These are phyloP conservation scores for Synergus umbraculus DNA, from an alignment of 2,888 invertebrate genomes.

Conservation along the genomic window DNA sequence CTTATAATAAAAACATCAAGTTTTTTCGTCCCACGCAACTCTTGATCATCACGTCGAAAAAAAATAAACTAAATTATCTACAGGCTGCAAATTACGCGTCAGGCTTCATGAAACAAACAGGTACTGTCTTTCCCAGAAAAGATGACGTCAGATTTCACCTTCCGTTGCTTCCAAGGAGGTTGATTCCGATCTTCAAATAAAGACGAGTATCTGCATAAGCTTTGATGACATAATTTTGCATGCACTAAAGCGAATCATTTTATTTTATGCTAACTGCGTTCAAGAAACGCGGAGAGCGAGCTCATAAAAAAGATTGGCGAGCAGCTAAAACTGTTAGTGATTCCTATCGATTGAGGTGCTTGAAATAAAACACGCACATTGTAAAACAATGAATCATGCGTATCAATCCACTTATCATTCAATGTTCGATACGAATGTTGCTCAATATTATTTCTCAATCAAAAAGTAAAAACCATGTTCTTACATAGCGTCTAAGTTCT, in stretches of 20 bases:
- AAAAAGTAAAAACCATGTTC: too few relatives aligned
- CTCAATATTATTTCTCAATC: neutral
- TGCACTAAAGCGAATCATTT: slow-evolving; percentile 1
- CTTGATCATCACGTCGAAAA: neutral
- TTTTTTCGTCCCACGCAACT: slow-evolving; percentile 8
- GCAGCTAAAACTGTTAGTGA: neutral
- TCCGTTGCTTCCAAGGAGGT: slow-evolving; percentile 14
- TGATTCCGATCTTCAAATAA: neutral
- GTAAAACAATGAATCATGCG: neutral
- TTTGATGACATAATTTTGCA: slow-evolving; percentile 4
- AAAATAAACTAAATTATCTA: neutral
- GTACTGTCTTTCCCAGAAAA: slow-evolving; percentile 15
- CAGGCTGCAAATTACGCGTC: slow-evolving; percentile 16
- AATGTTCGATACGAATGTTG: neutral
- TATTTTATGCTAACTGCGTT: slow-evolving; percentile 11
- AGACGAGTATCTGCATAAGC: neutral
- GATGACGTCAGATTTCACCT: slow-evolving; percentile 26
- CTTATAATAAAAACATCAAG: slow-evolving; percentile 8
- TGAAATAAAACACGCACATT: slow-evolving; percentile 7
- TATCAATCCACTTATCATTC: neutral
- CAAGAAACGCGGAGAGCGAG: neutral
- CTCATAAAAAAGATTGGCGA: neutral
- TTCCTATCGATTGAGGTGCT: neutral
- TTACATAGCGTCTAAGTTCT: too few relatives aligned
- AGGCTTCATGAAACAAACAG: slow-evolving; percentile 15